These are phyloP conservation scores for Ophraella communa DNA, from an alignment of 2,888 invertebrate species.

Conservation along the genomic window DNA sequence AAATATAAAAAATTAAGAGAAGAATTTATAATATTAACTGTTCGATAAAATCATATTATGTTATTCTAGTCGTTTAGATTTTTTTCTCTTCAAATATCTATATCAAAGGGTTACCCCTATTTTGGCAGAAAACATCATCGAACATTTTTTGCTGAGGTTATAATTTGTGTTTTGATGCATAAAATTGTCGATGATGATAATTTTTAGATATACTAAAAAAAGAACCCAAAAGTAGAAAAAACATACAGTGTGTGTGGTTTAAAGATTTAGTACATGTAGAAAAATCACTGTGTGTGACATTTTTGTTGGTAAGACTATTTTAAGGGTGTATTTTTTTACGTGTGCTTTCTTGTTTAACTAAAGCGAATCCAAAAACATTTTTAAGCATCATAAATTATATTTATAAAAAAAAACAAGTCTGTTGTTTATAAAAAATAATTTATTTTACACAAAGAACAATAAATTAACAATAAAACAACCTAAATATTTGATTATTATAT, in stretches of 20 bases:
- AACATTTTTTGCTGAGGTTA: neutral
- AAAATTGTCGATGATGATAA: constrained; percentile 1
- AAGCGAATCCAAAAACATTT: no score
- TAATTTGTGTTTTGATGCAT: neutral
- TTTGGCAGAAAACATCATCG: constrained; percentile 5
- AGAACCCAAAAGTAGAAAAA: neutral
- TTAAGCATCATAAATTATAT: no score
- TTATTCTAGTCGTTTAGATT: constrained; percentile 10
- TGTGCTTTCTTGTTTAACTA: no score
- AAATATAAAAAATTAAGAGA: no score
- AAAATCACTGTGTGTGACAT: neutral
- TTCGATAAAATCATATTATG: neutral
- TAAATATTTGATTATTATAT: no score
- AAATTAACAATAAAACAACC: no score
- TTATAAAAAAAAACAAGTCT: no score
- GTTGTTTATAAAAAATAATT: no score
- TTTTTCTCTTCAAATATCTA: neutral
- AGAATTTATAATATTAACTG: constrained; percentile 13
- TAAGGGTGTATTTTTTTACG: no score
- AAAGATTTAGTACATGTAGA: neutral
- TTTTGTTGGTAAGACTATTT: neutral
- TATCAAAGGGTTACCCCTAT: neutral
- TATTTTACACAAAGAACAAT: no score
- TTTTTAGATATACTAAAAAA: constrained; percentile 11
- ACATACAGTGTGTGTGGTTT: neutral